Evolutionary conservation across 2,888 invertebrate species (phyloP).

Genomic region (Chloromyia formosa): DNA sequence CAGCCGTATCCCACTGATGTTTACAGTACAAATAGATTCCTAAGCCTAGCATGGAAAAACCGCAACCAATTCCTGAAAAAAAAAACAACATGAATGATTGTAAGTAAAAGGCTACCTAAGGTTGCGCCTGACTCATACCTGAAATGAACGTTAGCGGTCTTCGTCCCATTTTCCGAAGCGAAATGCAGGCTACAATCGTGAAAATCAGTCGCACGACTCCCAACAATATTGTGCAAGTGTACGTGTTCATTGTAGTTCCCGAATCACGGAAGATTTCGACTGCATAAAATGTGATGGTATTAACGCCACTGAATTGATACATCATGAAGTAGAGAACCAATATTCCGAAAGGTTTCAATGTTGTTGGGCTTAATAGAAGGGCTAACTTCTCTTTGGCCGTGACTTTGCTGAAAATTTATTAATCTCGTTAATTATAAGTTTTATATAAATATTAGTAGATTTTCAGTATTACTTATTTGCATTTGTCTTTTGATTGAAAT

Average conservation of each 20-base stretch:
- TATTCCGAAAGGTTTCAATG: constrained; percentile 72
- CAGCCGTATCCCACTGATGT: constrained; percentile 65
- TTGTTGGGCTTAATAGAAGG: constrained; percentile 70
- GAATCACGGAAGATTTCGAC: constrained; percentile 73
- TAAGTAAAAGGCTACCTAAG: too few relatives aligned
- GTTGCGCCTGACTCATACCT: constrained; percentile 64
- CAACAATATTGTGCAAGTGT: constrained; percentile 70
- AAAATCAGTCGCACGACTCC: constrained; percentile 71
- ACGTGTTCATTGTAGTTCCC: constrained; percentile 68
- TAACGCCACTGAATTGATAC: constrained; percentile 77
- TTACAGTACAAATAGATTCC: constrained; percentile 71
- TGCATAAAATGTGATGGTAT: constrained; percentile 75
- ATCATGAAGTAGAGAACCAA: constrained; percentile 73
- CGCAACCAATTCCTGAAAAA: constrained; percentile 69
- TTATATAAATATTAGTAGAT: neutral
- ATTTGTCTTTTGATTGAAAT: constrained; percentile 72
- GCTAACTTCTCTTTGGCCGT: constrained; percentile 65
- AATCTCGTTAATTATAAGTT: neutral
- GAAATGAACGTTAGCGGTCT: constrained; percentile 73
- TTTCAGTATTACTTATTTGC: constrained; percentile 58
- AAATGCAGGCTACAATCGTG: constrained; percentile 70
- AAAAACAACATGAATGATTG: too few relatives aligned
- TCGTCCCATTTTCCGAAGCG: constrained; percentile 70
- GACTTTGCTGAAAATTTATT: constrained; percentile 43
- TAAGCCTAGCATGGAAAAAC: constrained; percentile 70